A percentile compares a stretch with the other conserved stretches of the same genome.
Conservation (phyloP, 2,888 invertebrate genomes). For the Diplolepis rosae region DNA sequence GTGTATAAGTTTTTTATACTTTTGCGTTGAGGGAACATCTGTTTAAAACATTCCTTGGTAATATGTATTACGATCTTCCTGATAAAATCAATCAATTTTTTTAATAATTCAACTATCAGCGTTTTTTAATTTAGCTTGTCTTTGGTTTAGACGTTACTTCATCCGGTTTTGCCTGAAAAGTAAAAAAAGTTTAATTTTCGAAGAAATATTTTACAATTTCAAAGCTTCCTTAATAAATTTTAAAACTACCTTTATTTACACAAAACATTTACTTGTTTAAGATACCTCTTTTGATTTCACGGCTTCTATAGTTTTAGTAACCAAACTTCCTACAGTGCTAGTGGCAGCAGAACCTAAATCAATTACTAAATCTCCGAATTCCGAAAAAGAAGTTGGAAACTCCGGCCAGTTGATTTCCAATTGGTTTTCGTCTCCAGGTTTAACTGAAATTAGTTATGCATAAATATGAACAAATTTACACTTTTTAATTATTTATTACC, state of each 20-base stretch:
- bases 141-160: background rate
- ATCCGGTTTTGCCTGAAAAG: background rate
- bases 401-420: conserved; percentile 75
- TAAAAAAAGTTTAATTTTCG: background rate
- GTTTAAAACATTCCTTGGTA: background rate
- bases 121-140: conserved; percentile 9
- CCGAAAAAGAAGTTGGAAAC: conserved; percentile 78
- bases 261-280: background rate
- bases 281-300: conserved; percentile 4
- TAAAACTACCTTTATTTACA: background rate
- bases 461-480: background rate
- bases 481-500: background rate
- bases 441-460: conserved; percentile 79
- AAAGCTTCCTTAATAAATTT: background rate
- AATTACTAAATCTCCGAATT: conserved; percentile 54
- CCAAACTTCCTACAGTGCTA: conserved; percentile 12
- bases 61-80: background rate
- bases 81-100: background rate
- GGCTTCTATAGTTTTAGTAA: background rate
- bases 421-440: conserved; percentile 78
- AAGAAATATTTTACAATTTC: background rate
- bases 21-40: background rate
- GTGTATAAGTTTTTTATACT: background rate
- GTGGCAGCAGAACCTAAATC: background rate
- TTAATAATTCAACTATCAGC: conserved; percentile 9